Evolutionary conservation across 2,797 vertebrate species (phyloP).

Genomic region (Typhlichthys eigenmanni): DNA sequence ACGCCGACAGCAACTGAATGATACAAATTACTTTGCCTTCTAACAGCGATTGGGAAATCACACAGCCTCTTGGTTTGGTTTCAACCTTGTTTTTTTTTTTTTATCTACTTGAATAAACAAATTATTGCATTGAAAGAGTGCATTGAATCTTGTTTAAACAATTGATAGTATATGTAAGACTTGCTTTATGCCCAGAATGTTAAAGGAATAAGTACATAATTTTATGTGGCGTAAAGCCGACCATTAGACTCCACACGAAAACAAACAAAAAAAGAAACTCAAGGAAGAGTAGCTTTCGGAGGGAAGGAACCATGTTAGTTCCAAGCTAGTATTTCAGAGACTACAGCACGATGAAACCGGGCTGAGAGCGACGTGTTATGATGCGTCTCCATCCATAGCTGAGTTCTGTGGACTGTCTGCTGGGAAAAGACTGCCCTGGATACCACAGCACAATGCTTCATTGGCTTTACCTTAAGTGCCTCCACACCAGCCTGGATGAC

Average conservation of each 20-base stretch:
- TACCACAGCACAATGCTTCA: slow-evolving; percentile 14
- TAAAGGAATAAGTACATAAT: no score
- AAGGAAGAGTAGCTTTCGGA: no score
- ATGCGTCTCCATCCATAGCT: no score
- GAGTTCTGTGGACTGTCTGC: background rate
- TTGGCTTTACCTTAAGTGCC: slow-evolving; percentile 88
- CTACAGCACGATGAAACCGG: no score
- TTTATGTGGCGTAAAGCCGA: no score
- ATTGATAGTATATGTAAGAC: no score
- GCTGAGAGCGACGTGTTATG: no score
- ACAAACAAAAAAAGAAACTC: no score
- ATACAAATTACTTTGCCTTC: slow-evolving; percentile 3
- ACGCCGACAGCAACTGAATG: background rate
- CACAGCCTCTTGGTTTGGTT: slow-evolving; percentile 7
- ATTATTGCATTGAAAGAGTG: background rate
- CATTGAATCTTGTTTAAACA: background rate
- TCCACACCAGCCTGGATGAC: slow-evolving; percentile 95
- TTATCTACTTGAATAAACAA: background rate
- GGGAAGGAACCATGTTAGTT: no score
- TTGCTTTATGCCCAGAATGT: no score
- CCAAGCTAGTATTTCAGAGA: no score
- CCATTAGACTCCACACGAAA: no score
- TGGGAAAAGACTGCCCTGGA: background rate
- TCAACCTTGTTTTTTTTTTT: background rate
- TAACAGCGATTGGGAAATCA: slow-evolving; percentile 10